Evolutionary conservation across 2,113 vertebrate species (phyloP), one percentile per base, ranked within the genome.

Genomic region (Castor canadensis): DNA sequence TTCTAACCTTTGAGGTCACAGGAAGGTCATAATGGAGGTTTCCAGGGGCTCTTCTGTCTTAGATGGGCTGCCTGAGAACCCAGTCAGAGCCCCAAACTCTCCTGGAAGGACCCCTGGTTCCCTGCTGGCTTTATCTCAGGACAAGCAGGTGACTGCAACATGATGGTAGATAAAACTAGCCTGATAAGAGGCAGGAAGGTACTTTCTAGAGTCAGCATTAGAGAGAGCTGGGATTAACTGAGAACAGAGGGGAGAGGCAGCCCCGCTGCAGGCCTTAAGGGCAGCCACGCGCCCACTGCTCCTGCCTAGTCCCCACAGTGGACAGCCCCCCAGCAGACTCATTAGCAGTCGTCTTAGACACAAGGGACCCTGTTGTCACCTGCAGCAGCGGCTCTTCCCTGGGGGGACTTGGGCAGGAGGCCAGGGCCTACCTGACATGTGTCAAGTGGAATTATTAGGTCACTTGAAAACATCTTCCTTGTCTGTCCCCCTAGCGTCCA

Each of bases 261-360:
- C 43, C 40, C 56, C 32, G 1, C 62, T 0, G 17, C 38, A 3
- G 38, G 28, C 54, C 62, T 35, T 35, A 9, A 7, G 5, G 9
- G 20, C 52, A n/a, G 47, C 77, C 16, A 0, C 1, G 77, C 86
- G 45, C 66, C 87, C 95, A 91, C 93, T 38, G 81, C 96, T 94
- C 89, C 82, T 72, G 80, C 47, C 73, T 1, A 1, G 0, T 84
- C 79, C 80, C 89, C 81, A 75, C 81, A 75, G n/a, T 2, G 95
- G 96, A 89, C 91, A 87, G n/a, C 94, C 72, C 96, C 83, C 75
- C 95, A 60, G 73, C 54, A 10, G 90, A 47, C 96, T 97, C 96
- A 89, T 98, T 97, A 97, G 80, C 40, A 49, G 85, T 88, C 94
- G 49, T 87, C 87, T 87, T 92, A 47, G 12, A 76, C 9, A 0